Base-by-base conservation (phyloP, 2,113 vertebrate species). In the Catharus fuscescens region DNA sequence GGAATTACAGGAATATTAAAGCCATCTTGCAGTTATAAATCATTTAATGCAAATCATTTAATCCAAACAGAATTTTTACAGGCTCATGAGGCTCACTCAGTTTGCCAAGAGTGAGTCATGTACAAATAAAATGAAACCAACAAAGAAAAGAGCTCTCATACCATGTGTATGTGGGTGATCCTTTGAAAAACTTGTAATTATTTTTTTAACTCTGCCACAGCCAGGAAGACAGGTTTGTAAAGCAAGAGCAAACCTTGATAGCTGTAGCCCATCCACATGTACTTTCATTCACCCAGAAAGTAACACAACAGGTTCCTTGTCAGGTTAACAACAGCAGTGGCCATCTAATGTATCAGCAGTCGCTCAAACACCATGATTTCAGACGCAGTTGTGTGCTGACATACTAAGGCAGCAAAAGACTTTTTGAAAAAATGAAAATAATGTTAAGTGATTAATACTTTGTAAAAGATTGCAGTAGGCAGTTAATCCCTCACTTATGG, bases 101-200 rank as follows among this genome's bases (percentile, higher is more conserved):
- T 96, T 94, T 97, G 96, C 95, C 95, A 97, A 96, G 96, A 96
- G 96, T 97, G 96, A 97, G 93, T 97, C 95, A 97, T 92, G 86
- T 96, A 97, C 90, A 97, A 97, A 97, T 96, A 97, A 96, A 97
- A 96, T 93, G 95, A 96, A 97, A 91, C 86, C 36, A 84, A 89
- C 92, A 77, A 80, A 94, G 88, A 87, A 96, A 97, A 97, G 95
- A 96, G 94, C 94, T 96, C 94, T 96, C 92, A 88, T 96, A 96
- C 86, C 95, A 94, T 97, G 92, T 96, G 94, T 91, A 96, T 93
- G 92, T 96, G 96, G 92, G 90, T 92, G 95, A 97, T 92, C 94
- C 92, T 95, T 93, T 87, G 81, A 96, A 97, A 97, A 93, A 93
- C 84, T 92, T 94, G 62, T 91, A 84, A 92, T 96, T 93, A 88